Conservation (phyloP, 2,797 vertebrate genomes). For the Gymnothorax reevesii region DNA sequence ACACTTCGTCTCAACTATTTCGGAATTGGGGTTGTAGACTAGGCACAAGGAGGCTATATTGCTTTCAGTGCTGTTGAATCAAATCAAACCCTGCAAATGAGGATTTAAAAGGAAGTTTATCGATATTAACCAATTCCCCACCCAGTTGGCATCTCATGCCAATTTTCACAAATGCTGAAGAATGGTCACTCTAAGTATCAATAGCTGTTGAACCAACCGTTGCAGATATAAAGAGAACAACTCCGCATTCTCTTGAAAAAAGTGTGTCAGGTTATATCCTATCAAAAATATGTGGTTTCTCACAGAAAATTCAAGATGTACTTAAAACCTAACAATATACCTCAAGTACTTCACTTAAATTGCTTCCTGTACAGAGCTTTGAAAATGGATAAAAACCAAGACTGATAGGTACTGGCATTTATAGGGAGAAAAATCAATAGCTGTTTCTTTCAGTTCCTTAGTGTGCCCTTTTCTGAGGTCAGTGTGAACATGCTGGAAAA, state of each 20-base stretch:
- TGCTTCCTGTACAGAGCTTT: background rate
- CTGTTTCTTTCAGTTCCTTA: background rate
- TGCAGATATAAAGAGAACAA: background rate
- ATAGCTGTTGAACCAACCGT: background rate
- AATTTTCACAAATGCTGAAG: background rate
- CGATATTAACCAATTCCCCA: background rate
- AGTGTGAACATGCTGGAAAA: background rate
- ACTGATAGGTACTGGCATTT: slow-evolving; percentile 2
- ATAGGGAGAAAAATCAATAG: slow-evolving; percentile 3
- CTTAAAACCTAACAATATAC: background rate
- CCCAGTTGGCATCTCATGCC: background rate
- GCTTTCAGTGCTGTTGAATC: too few relatives aligned
- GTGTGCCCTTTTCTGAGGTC: background rate
- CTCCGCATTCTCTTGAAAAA: background rate
- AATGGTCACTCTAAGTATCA: too few relatives aligned
- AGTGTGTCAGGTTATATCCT: background rate
- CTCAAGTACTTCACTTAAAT: background rate
- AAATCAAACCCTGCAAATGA: background rate
- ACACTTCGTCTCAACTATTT: too few relatives aligned
- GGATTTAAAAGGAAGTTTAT: background rate
- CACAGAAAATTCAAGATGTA: background rate
- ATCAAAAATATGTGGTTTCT: background rate
- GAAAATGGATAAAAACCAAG: slow-evolving; percentile 8
- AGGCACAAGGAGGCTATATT: too few relatives aligned
- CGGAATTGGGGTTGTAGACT: too few relatives aligned